Percentiles rank a stretch among this genome's conserved stretches.
phyloP scores from a whole-genome alignment of 2,888 invertebrate species.

The Pheosia gnoma region DNA sequence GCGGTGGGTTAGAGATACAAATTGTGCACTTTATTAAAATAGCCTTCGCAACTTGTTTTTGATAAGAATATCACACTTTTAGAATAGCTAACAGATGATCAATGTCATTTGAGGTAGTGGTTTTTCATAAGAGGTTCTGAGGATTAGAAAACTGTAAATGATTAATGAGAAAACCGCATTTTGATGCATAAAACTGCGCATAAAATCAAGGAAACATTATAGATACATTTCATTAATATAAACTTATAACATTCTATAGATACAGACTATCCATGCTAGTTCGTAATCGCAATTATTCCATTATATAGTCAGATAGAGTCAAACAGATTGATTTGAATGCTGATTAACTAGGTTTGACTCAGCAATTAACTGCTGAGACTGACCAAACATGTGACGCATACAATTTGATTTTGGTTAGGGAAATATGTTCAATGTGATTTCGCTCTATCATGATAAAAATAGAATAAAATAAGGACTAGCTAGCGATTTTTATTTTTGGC shows the following conservation, averaged over 20 bases:
- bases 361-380: neutral
- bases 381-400: neutral
- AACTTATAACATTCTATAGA: no score
- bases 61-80: neutral
- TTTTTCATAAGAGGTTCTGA: neutral
- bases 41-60: constrained; percentile 3
- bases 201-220: no score
- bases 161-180: no score
- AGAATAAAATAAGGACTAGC: no score
- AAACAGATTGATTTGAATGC: neutral
- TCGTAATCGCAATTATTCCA: neutral
- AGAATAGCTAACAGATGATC: neutral
- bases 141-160: no score
- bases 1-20: neutral
- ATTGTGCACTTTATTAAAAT: constrained; percentile 2
- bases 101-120: neutral
- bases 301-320: neutral
- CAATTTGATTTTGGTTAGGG: no score
- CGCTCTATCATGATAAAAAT: no score
- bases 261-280: no score
- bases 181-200: no score
- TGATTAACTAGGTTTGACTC: neutral
- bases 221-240: no score
- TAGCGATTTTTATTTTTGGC: no score
- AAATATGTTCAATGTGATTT: no score